These are phyloP conservation scores for Pangasianodon gigas DNA, from an alignment of 2,113 vertebrate genomes.

Conservation along the genomic window DNA sequence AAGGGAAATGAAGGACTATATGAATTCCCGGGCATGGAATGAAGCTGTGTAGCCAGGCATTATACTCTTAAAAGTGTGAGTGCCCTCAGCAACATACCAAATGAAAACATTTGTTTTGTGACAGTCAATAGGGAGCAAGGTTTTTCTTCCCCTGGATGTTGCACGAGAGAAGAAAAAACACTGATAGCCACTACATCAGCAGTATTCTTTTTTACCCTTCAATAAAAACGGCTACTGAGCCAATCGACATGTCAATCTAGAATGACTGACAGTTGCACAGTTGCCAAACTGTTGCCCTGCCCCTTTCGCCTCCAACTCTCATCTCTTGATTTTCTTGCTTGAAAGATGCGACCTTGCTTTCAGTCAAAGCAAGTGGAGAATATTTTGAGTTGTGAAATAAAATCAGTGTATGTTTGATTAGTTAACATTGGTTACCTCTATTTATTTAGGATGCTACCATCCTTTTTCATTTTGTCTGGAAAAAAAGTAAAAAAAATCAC, in stretches of 20 bases:
- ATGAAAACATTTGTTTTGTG: background rate
- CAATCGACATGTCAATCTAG: background rate
- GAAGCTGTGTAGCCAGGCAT: background rate
- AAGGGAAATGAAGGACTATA: too few species aligned
- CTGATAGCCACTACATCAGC: background rate
- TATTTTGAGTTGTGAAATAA: too few species aligned
- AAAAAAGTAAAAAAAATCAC: too few species aligned
- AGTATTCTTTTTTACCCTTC: background rate
- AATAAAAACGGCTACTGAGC: background rate
- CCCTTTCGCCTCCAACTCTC: background rate
- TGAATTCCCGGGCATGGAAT: too few species aligned
- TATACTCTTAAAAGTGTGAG: background rate
- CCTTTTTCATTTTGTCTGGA: too few species aligned
- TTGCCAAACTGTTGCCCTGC: background rate
- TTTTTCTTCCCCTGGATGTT: background rate
- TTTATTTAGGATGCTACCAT: too few species aligned
- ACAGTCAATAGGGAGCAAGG: background rate
- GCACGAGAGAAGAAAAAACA: background rate
- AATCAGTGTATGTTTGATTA: too few species aligned
- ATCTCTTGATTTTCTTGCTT: background rate
- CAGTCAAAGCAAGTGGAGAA: too few species aligned
- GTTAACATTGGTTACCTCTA: too few species aligned
- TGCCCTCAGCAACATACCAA: background rate
- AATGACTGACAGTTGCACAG: background rate
- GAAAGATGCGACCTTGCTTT: too few species aligned